Evolutionary conservation across 1,140 invertebrate genomes (phyloP).

Genomic region (Pseudomyrmex pallidus): DNA sequence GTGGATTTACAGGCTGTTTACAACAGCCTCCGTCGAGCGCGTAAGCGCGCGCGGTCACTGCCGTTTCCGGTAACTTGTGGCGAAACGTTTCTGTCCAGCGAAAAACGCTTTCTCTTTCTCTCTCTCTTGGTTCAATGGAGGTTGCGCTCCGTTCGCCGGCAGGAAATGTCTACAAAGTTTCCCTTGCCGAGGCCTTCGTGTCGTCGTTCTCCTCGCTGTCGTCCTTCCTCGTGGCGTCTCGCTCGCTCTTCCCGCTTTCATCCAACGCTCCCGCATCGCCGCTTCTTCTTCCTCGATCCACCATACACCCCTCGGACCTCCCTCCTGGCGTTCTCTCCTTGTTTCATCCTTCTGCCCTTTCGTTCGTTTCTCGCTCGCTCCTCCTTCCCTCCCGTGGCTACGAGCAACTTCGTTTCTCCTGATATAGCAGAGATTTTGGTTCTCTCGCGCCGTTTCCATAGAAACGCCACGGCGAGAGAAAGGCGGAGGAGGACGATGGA

Average conservation of each 20-base stretch:
- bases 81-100: slow-evolving; percentile 50
- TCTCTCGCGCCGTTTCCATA: slow-evolving; percentile 70
- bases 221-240: slow-evolving; percentile 48
- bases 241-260: slow-evolving; percentile 28
- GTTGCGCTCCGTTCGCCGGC: slow-evolving; percentile 60
- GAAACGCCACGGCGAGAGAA: slow-evolving; percentile 64
- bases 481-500: slow-evolving; percentile 44
- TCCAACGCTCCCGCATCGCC: slow-evolving; percentile 7
- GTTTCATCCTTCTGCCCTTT: slow-evolving; percentile 34
- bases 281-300: slow-evolving; percentile 44
- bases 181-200: slow-evolving; percentile 55
- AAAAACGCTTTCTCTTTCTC: background rate
- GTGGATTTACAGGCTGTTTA: slow-evolving; percentile 78
- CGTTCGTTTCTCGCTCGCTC: slow-evolving; percentile 15
- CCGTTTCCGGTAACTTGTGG: slow-evolving; percentile 45
- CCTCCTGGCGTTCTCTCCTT: background rate
- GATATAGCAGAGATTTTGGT: slow-evolving; percentile 60
- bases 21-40: slow-evolving; percentile 66
- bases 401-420: slow-evolving; percentile 57
- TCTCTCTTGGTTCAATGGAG: slow-evolving; percentile 42
- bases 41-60: slow-evolving; percentile 45
- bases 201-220: slow-evolving; percentile 37
- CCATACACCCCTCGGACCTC: slow-evolving; percentile 44
- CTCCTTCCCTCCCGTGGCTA: background rate
- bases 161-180: slow-evolving; percentile 81